Evolutionary conservation across 30 jellyfish, hydroid and myxozoan genomes (phyloP).

Genomic region (Nemopilema nomurai): DNA sequence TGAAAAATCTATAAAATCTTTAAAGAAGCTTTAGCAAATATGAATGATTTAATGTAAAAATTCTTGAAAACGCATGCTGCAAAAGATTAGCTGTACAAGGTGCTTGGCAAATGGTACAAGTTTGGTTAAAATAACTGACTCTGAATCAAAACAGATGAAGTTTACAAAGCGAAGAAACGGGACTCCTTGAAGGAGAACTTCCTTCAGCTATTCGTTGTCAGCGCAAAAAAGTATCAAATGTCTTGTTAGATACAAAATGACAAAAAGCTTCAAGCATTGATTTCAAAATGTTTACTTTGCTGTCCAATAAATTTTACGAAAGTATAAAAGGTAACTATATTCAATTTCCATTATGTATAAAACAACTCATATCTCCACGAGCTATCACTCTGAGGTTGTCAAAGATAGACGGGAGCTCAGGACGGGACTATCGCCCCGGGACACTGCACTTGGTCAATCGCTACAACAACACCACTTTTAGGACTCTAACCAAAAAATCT

Average conservation of each 20-base stretch:
- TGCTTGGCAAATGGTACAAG: background rate
- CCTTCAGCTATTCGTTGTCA: no score
- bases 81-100: background rate
- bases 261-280: background rate
- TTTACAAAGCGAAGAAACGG: background rate
- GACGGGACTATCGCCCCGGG: background rate
- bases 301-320: background rate
- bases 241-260: background rate
- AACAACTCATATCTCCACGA: background rate
- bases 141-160: background rate
- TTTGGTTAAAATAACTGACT: background rate
- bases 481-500: background rate
- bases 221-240: no score
- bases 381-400: background rate
- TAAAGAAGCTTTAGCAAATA: background rate
- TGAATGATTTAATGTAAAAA: background rate
- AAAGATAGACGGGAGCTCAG: background rate
- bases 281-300: background rate
- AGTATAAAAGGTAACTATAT: background rate
- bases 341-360: background rate
- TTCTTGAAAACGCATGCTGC: background rate
- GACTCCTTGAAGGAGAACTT: background rate
- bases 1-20: background rate
- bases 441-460: background rate
- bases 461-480: background rate